phyloP scores from a whole-genome alignment of 1,140 invertebrate species.

The Vanessa tameamea region DNA sequence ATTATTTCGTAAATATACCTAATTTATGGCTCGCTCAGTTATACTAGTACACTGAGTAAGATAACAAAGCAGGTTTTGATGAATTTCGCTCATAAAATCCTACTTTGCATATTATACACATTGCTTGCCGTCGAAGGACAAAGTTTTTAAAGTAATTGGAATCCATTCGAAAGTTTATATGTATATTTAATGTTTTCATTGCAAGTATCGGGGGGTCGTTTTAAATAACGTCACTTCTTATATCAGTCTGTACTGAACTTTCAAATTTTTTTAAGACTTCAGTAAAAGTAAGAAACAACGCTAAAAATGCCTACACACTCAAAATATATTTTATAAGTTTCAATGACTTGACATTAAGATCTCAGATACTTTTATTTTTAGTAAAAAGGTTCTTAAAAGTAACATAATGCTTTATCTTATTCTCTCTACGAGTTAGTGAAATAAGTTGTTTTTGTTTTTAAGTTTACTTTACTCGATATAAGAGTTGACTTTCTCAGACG shows the following conservation, averaged over 20 bases:
- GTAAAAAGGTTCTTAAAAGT: too few species aligned
- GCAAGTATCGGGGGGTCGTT: conserved; percentile 19
- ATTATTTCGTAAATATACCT: neutral
- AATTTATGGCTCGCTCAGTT: conserved; percentile 33
- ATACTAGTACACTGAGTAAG: conserved; percentile 25
- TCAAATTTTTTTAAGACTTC: neutral
- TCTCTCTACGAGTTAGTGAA: too few species aligned
- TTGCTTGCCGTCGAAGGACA: conserved; percentile 32
- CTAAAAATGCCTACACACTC: too few species aligned
- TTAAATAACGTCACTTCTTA: conserved; percentile 20
- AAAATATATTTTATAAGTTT: too few species aligned
- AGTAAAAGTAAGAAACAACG: neutral
- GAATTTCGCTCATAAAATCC: conserved; percentile 41
- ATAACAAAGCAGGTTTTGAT: conserved; percentile 35
- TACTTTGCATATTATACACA: conserved; percentile 46
- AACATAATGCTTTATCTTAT: too few species aligned
- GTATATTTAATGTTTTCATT: conserved; percentile 38
- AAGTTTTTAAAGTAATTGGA: conserved; percentile 40
- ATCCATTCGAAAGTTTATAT: conserved; percentile 42
- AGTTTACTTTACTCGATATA: too few species aligned
- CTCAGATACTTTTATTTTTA: too few species aligned
- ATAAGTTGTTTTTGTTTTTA: too few species aligned
- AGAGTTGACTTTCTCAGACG: too few species aligned
- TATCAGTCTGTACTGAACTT: neutral
- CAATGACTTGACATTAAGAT: too few species aligned